Conservation (phyloP, 2,888 invertebrate species). For the Pomacea canaliculata region DNA sequence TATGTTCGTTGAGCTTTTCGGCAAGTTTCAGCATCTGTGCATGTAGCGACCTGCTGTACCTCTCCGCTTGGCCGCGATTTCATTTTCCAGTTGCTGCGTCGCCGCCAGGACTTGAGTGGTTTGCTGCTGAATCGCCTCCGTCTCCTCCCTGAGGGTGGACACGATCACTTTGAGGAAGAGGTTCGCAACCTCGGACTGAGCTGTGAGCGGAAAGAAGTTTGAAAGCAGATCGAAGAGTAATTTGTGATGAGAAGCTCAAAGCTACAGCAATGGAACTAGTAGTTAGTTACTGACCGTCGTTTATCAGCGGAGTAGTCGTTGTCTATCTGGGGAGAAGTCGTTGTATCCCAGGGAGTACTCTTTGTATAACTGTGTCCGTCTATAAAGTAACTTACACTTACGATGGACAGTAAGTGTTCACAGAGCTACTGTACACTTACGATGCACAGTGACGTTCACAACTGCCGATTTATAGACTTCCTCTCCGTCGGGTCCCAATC, state of each 20-base stretch:
- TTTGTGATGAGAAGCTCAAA: not conserved
- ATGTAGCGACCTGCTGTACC: not conserved
- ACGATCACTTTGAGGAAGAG: conserved; percentile 6
- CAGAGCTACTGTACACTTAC: not conserved
- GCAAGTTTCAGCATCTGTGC: not conserved
- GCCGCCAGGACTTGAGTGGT: not conserved
- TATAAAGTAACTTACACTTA: not conserved
- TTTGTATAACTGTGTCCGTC: too few species aligned
- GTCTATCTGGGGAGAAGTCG: not conserved
- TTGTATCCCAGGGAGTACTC: not conserved
- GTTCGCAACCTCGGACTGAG: conserved; percentile 4
- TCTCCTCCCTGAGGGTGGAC: not conserved
- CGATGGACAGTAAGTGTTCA: not conserved
- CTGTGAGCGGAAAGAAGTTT: not conserved
- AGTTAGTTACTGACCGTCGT: too few species aligned
- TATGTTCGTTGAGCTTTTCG: too few species aligned
- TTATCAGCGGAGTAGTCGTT: not conserved
- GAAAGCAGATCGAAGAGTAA: not conserved
- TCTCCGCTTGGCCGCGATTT: not conserved
- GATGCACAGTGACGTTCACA: conserved; percentile 14
- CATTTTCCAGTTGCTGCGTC: not conserved
- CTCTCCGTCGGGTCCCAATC: conserved; percentile 3
- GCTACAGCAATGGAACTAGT: not conserved
- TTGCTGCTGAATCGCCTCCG: not conserved
- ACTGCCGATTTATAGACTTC: not conserved